Conservation (phyloP, 2,113 vertebrate genomes). For the Elachura formosa region DNA sequence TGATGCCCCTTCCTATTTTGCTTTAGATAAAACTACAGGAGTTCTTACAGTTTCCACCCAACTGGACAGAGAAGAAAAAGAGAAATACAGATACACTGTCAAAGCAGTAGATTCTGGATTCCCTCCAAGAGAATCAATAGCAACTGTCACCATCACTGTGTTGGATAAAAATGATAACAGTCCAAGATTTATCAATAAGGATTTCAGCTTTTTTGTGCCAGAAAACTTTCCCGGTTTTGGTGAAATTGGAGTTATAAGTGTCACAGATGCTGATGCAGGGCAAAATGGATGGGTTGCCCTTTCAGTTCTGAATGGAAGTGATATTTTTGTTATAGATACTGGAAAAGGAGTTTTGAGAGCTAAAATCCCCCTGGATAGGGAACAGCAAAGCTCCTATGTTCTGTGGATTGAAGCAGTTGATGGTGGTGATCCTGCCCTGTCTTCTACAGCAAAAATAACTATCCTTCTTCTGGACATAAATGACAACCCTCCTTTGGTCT, state of each 20-base stretch:
- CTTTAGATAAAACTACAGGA: constrained; percentile 82
- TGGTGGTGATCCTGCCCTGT: constrained; percentile 89
- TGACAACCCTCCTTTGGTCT: constrained; percentile 93
- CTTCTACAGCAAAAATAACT: constrained; percentile 92
- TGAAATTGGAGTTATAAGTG: constrained; percentile 94
- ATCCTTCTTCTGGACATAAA: constrained; percentile 95
- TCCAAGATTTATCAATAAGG: constrained; percentile 95
- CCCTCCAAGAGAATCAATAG: constrained; percentile 87
- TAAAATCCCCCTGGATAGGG: constrained; percentile 89
- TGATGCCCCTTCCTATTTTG: constrained; percentile 87
- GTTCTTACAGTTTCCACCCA: constrained; percentile 87
- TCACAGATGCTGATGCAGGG: constrained; percentile 90
- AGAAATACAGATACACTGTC: constrained; percentile 90
- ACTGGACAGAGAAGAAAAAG: constrained; percentile 92
- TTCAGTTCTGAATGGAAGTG: constrained; percentile 91
- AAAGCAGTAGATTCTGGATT: constrained; percentile 88
- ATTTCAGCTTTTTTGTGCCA: constrained; percentile 97
- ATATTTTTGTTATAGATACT: constrained; percentile 96
- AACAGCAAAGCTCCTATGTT: constrained; percentile 93
- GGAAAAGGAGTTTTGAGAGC: constrained; percentile 90
- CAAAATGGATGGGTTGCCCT: constrained; percentile 94
- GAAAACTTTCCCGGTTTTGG: constrained; percentile 97
- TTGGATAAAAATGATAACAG: constrained; percentile 97
- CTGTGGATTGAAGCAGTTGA: constrained; percentile 93
- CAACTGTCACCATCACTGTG: constrained; percentile 87